Conservation (phyloP, 2,888 invertebrate species). For the Pristionchus entomophagus region DNA sequence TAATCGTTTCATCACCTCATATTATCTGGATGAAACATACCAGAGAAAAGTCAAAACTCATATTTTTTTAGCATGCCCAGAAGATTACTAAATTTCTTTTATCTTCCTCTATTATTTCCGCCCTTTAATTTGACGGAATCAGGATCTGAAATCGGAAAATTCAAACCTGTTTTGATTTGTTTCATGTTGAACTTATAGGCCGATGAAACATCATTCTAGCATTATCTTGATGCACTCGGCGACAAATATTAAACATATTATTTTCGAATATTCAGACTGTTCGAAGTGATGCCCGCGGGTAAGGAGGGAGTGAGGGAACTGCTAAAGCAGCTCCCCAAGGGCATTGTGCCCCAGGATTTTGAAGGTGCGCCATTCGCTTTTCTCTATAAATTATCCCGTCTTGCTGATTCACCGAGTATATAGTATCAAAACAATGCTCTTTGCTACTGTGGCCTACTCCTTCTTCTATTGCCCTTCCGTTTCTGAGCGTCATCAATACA, state of each 20-base stretch:
- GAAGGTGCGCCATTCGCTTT: constrained; percentile 54
- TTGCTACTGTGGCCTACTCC: no score
- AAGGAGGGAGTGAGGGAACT: constrained; percentile 52
- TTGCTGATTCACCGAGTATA: no score
- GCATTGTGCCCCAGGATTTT: constrained; percentile 62
- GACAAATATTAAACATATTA: not conserved
- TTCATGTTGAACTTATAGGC: not conserved
- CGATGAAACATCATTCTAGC: not conserved
- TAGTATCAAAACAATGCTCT: no score
- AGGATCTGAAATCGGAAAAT: not conserved
- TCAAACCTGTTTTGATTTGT: not conserved
- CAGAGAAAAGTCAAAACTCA: no score
- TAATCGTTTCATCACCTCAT: not conserved
- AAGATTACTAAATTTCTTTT: no score
- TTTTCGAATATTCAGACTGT: constrained; percentile 50
- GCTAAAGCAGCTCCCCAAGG: constrained; percentile 57
- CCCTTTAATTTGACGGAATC: not conserved
- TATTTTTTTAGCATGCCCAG: no score
- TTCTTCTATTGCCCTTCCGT: no score
- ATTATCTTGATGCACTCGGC: no score
- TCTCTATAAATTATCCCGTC: not conserved
- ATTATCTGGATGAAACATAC: not conserved
- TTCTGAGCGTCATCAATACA: no score
- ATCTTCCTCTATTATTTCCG: not conserved
- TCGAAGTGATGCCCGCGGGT: constrained; percentile 57